These are phyloP conservation scores for Aspidapion aeneum DNA, from an alignment of 2,888 invertebrate species.

Conservation along the genomic window DNA sequence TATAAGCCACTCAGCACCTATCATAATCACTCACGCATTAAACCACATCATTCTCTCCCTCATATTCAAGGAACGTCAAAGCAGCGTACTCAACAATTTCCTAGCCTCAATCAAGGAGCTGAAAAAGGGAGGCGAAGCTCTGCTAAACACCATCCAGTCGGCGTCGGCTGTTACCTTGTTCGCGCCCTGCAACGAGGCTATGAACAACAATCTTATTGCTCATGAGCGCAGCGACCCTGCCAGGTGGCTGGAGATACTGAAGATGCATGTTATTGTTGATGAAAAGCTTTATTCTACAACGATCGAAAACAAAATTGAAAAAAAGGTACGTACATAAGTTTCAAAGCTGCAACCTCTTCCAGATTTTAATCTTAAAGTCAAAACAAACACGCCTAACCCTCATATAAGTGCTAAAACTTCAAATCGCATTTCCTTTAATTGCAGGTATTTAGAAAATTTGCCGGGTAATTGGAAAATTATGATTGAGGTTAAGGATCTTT, in stretches of 20 bases:
- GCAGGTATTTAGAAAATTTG: too few species aligned
- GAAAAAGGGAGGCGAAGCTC: conserved; percentile 61
- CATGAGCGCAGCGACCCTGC: conserved; percentile 66
- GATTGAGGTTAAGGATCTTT: too few species aligned
- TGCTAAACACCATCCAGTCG: conserved; percentile 66
- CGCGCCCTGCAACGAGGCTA: conserved; percentile 87
- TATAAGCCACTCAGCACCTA: too few species aligned
- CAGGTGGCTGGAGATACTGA: conserved; percentile 71
- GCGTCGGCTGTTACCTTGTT: conserved; percentile 78
- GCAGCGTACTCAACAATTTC: conserved; percentile 77
- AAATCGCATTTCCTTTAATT: too few species aligned
- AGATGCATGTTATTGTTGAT: conserved; percentile 77
- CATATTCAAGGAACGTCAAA: conserved; percentile 67
- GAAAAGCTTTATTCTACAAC: conserved; percentile 67
- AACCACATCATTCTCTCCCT: too few species aligned
- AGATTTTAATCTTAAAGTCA: too few species aligned
- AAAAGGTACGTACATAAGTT: conserved; percentile 28
- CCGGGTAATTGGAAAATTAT: too few species aligned
- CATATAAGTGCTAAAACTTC: too few species aligned
- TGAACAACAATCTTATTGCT: conserved; percentile 67
- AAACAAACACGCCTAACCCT: too few species aligned
- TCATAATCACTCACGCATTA: too few species aligned
- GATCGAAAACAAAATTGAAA: conserved; percentile 63
- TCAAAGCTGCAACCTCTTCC: too few species aligned
- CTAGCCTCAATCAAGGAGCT: conserved; percentile 78